A percentile compares a stretch with the other conserved stretches of the same genome.
Evolutionary conservation across 2,113 vertebrate species (phyloP).

Genomic region (Setophaga petechia): DNA sequence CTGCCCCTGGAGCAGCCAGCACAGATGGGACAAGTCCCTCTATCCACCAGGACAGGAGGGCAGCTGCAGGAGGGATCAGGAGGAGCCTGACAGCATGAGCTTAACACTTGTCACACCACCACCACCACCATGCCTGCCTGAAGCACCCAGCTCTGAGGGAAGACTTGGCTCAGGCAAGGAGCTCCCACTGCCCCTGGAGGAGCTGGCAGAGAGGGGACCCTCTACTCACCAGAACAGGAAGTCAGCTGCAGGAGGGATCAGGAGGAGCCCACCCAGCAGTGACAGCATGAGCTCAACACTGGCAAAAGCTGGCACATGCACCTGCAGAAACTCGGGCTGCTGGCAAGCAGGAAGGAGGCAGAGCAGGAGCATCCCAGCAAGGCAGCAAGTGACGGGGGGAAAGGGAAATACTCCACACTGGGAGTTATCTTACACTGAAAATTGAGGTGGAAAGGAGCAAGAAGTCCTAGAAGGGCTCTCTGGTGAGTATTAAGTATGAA

Average conservation of each 20-base stretch:
- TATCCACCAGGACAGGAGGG: too few species aligned
- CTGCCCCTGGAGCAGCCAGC: too few species aligned
- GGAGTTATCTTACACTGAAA: neutral
- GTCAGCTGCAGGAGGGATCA: fast-evolving
- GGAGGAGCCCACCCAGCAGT: neutral
- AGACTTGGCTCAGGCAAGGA: fast-evolving
- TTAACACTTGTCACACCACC: neutral
- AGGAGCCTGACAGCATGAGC: too few species aligned
- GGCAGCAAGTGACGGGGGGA: neutral
- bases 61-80: too few species aligned
- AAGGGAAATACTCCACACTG: fast-evolving
- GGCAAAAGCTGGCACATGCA: neutral
- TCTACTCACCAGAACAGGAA: neutral
- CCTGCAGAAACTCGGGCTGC: neutral
- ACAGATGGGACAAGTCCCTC: too few species aligned
- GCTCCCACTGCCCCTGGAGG: neutral
- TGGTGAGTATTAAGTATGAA: neutral
- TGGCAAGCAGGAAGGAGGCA: neutral
- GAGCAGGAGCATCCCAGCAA: neutral
- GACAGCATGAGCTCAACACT: neutral
- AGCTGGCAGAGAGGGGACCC: fast-evolving
- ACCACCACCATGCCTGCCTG: neutral
- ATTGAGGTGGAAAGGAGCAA: neutral
- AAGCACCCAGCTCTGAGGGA: neutral
- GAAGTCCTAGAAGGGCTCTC: neutral